Base-by-base conservation (phyloP, 2,888 invertebrate species). In the Cheilosia grossa region DNA sequence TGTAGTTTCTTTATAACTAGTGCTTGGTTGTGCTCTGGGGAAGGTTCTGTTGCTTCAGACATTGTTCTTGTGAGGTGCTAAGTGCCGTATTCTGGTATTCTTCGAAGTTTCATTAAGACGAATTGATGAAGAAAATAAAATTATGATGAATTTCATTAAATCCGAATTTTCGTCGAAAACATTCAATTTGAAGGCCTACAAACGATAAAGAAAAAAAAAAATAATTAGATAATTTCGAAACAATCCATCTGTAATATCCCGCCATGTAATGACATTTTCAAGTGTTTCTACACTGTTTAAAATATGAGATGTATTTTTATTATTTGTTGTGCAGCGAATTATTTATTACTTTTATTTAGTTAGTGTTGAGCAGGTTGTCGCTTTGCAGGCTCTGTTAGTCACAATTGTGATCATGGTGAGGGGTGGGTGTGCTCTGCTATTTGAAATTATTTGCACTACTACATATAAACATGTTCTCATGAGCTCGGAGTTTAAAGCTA, bases 31-130 rank as follows among this genome's bases (percentile, higher is more conserved):
- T 81, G 63, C 77, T 85, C 85, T 67, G 81, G 67, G 21, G 81
- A 85, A 51, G 75, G 81, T 80, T 80, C 75, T 81, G 66, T 81
- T 81, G 85, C 42, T 77, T 81, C 85, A 63, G 85, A 85, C 85
- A 85, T 85, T 85, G 81, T 85, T 77, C 81, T 85, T 77, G 81
- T 44, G 56, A 44, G 44, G 27, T 85, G 27, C 53, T 56, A 42
- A 61, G 80, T 66, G 40, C 37, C 79, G 72, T 73, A 54, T 51
- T 63, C 30, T 51, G 33, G 54, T 61, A 44, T 70, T 61, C 61
- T 47, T 61, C 27, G 64, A 51, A 21, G 85, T 72, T 75, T 80
- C 83, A 81, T 85, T 72, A 73, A 85, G 81, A 67, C 77, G 67
- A 75, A 56, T 75, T 67, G 53, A 67, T 66, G 85, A 72, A 58